Evolutionary conservation across 2,888 invertebrate genomes (phyloP), one percentile per base, ranked within the genome.

Genomic region (Phortica magna): DNA sequence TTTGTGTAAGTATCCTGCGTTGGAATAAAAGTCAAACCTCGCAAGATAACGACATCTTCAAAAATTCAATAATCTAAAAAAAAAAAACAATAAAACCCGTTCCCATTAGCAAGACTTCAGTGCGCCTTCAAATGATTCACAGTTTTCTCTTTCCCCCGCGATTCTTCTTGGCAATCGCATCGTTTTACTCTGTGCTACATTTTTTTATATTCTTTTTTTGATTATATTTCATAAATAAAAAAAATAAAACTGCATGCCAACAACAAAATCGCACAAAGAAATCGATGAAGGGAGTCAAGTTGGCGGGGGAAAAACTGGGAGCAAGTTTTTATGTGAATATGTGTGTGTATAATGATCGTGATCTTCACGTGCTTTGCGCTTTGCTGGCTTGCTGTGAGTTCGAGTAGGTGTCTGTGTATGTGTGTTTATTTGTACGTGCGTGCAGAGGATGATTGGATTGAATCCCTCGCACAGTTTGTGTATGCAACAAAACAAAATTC

Each of bases 371-470:
- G 67, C 17, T 7, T n/a, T n/a, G n/a, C n/a, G n/a, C n/a, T n/a
- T 67, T 7, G n/a, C 7, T 67, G 42, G 14, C 9, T 67, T 14
- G 2, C 48, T 67, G 42, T 17, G 39, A 19, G 55, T 22, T 31
- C 31, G 31, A 31, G 31, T 31, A 31, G 31, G 31, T 43, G 42
- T n/a, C 12, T 39, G 48, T 48, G 43, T 68, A 43, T 43, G 43
- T 68, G 43, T 17, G 43, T 10, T 10, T 12, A 59, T 64, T 42
- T 43, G 42, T 68, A 48, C 19, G 43, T 68, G 43, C 48, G 43
- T 48, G 22, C n/a, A 31, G 70, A 71, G 70, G 53, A 71, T 71
- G 70, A 71, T 71, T 53, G 31, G 61, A 48, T 67, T 67, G 67
- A 42, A 71, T 71, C 70, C 70, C 70, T 71, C 70, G 55, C 68